phyloP scores from a whole-genome alignment of 1,140 invertebrate species.

The Globodera rostochiensis region DNA sequence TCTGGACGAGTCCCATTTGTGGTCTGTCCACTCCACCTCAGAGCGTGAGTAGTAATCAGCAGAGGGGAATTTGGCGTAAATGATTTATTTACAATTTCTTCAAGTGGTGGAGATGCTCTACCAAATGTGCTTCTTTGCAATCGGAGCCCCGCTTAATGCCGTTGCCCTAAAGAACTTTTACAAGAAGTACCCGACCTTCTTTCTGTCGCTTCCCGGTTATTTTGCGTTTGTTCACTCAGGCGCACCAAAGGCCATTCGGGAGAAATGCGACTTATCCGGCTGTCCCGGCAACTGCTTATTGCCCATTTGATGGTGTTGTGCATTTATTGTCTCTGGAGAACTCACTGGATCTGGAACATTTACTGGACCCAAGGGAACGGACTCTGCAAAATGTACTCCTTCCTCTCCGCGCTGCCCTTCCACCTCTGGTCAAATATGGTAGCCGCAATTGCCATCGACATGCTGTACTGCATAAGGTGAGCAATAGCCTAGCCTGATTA shows the following conservation, averaged over 20 bases:
- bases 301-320: slow-evolving; percentile 59
- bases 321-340: slow-evolving; percentile 60
- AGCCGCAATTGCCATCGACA: slow-evolving; percentile 60
- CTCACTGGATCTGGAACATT: slow-evolving; percentile 60
- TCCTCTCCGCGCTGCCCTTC: slow-evolving; percentile 54
- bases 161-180: slow-evolving; percentile 46
- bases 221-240: slow-evolving; percentile 23
- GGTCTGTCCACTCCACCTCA: slow-evolving; percentile 28
- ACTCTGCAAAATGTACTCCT: slow-evolving; percentile 57
- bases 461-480: slow-evolving; percentile 58
- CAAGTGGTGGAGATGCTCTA: slow-evolving; percentile 60
- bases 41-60: background rate
- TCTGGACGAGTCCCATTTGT: slow-evolving; percentile 25
- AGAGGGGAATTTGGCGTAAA: background rate
- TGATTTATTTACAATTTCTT: slow-evolving; percentile 19
- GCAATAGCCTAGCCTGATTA: background rate
- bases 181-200: slow-evolving; percentile 21
- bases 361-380: slow-evolving; percentile 55
- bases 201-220: slow-evolving; percentile 10
- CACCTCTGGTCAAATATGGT: slow-evolving; percentile 63
- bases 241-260: slow-evolving; percentile 40
- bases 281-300: slow-evolving; percentile 55
- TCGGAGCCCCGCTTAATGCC: slow-evolving; percentile 56
- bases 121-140: slow-evolving; percentile 53
- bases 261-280: slow-evolving; percentile 49